A percentile compares a stretch with the other conserved stretches of the same genome.
Conservation (phyloP, 2,113 vertebrate genomes). For the Canis aureus region DNA sequence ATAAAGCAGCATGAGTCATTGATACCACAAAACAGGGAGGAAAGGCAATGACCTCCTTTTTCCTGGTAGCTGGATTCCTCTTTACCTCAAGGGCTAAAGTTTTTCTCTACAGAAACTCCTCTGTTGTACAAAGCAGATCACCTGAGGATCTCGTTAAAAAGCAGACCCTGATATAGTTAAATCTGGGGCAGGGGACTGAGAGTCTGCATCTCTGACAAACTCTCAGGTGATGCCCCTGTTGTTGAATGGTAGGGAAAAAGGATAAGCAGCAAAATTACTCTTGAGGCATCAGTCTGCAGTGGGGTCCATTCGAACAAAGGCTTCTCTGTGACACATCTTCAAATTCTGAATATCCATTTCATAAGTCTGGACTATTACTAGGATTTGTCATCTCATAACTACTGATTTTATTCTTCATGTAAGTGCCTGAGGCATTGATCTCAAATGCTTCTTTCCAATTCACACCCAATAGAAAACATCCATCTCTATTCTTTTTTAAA, state of each 20-base stretch:
- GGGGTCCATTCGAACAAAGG: background rate
- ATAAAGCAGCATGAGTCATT: background rate
- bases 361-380: background rate
- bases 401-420: slow-evolving; percentile 39
- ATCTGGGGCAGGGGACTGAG: background rate
- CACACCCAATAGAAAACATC: slow-evolving; percentile 51
- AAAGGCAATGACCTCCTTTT: background rate
- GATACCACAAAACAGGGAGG: background rate
- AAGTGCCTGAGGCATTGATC: slow-evolving; percentile 37
- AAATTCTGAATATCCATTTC: slow-evolving; percentile 8
- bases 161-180: background rate
- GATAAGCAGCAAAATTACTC: background rate
- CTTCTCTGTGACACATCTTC: background rate
- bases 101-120: background rate
- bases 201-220: background rate
- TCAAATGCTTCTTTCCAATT: slow-evolving; percentile 14
- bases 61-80: background rate
- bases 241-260: background rate
- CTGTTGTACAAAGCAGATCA: background rate
- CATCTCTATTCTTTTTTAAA: slow-evolving; percentile 36
- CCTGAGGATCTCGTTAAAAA: background rate
- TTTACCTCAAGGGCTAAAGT: background rate
- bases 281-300: background rate
- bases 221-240: background rate
- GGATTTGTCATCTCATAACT: slow-evolving; percentile 16